Conservation (phyloP, 2,797 vertebrate species). For the Lerista edwardsae region DNA sequence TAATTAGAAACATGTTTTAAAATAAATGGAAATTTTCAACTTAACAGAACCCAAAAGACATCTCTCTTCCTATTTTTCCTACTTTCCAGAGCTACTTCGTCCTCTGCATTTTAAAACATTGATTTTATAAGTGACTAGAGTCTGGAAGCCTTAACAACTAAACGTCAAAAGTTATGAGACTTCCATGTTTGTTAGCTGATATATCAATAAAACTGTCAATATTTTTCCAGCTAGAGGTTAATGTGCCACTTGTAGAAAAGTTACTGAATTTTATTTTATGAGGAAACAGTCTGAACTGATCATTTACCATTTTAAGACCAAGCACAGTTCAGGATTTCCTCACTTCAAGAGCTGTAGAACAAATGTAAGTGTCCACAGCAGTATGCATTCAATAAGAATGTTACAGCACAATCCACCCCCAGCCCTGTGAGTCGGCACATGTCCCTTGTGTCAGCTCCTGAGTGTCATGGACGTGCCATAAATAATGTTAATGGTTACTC, state of each 20-base stretch:
- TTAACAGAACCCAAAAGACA: constrained; percentile 28
- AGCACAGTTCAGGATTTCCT: background rate
- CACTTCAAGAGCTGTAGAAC: background rate
- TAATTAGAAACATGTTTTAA: constrained; percentile 12
- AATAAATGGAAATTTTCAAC: constrained; percentile 41
- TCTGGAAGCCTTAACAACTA: constrained; percentile 64
- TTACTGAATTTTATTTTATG: constrained; percentile 8
- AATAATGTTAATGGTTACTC: no score
- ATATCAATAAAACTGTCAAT: constrained; percentile 17
- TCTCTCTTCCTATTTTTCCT: constrained; percentile 14
- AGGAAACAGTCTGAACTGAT: constrained; percentile 1
- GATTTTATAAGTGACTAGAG: constrained; percentile 41
- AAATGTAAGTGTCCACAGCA: background rate
- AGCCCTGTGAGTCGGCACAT: no score
- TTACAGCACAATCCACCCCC: background rate
- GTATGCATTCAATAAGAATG: background rate
- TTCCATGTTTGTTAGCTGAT: constrained; percentile 49
- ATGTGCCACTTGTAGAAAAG: background rate
- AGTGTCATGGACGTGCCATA: no score
- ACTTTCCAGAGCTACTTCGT: constrained; percentile 33
- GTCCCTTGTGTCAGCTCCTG: no score
- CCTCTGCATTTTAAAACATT: constrained; percentile 48
- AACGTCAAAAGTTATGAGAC: constrained; percentile 47
- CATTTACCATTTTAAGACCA: background rate
- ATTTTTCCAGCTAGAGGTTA: background rate